A percentile compares a stretch with the other conserved stretches of the same genome.
Conservation (phyloP, 2,113 vertebrate genomes). For the Trichechus manatus region DNA sequence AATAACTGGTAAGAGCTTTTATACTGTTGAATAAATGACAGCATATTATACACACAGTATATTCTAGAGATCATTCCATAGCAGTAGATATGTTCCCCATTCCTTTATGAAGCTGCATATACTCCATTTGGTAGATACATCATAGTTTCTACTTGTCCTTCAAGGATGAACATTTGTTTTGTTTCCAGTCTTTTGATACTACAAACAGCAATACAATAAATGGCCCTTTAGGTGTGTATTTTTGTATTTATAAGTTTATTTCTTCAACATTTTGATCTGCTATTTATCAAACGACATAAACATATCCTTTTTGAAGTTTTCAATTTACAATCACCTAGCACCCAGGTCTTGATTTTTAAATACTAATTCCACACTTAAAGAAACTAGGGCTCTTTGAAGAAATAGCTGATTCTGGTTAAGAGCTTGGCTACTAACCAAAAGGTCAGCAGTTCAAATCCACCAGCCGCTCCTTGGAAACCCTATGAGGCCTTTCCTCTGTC, state of each 20-base stretch:
- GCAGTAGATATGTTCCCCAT: neutral
- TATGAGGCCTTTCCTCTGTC: too few species aligned
- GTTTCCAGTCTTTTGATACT: neutral
- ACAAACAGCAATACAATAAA: neutral
- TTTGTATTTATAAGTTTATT: neutral
- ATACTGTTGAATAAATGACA: neutral
- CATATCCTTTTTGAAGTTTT: neutral
- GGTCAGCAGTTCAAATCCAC: too few species aligned
- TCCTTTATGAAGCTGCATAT: neutral
- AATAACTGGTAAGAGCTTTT: neutral
- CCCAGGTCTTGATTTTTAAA: constrained; percentile 22
- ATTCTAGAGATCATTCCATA: neutral
- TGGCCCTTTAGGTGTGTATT: neutral
- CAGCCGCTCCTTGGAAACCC: too few species aligned
- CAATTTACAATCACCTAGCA: neutral
- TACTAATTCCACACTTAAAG: neutral
- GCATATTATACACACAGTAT: neutral
- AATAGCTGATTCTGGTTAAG: neutral
- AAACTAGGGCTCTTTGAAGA: neutral
- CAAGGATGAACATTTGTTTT: neutral
- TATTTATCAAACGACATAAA: constrained; percentile 8
- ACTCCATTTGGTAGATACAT: neutral
- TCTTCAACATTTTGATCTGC: neutral
- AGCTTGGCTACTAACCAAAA: too few species aligned
- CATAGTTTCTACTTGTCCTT: neutral